A percentile compares a stretch with the other conserved stretches of the same genome.
These are phyloP conservation scores for Ophioninae sp. DNA, from an alignment of 2,888 invertebrate genomes.

Conservation along the genomic window DNA sequence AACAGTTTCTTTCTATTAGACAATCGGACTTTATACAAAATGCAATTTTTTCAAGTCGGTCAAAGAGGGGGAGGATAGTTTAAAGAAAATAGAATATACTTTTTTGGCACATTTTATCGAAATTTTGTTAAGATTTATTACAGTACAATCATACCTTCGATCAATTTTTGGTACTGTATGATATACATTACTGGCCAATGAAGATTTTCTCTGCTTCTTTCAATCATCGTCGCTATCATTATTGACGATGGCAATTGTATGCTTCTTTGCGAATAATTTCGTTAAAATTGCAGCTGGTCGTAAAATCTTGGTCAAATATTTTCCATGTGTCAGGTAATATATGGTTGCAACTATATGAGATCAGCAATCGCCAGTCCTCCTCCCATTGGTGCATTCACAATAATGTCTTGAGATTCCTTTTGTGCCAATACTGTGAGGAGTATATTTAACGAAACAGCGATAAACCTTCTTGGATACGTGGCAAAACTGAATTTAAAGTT, in stretches of 20 bases:
- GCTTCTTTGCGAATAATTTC: conserved; percentile 17
- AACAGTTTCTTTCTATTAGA: conserved; percentile 10
- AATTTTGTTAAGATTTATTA: conserved; percentile 19
- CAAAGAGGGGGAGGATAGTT: conserved; percentile 42
- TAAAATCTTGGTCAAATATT: conserved; percentile 46
- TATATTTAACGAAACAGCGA: conserved; percentile 58
- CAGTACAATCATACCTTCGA: conserved; percentile 1
- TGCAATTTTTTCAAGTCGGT: conserved; percentile 39
- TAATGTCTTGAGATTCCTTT: conserved; percentile 36
- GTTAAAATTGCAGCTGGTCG: conserved; percentile 47
- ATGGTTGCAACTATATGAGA: conserved; percentile 33
- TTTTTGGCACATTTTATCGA: conserved; percentile 15
- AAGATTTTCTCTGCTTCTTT: conserved; percentile 3
- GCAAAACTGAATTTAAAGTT: conserved; percentile 58
- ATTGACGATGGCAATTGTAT: conserved; percentile 18
- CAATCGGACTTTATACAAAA: conserved; percentile 26
- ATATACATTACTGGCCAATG: conserved; percentile 9
- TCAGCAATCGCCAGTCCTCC: conserved; percentile 51
- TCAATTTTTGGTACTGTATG: conserved; percentile 6
- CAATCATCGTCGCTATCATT: conserved; percentile 23
- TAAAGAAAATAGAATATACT: conserved; percentile 24
- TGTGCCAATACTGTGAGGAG: conserved; percentile 48
- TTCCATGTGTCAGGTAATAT: conserved; percentile 52
- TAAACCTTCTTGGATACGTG: conserved; percentile 57
- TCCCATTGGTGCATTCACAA: conserved; percentile 56